Evolutionary conservation across 37 sponge, comb jelly and placozoan species (phyloP), one percentile per base, ranked within the genome.

Genomic region (Halisarca cf. caerulea): DNA sequence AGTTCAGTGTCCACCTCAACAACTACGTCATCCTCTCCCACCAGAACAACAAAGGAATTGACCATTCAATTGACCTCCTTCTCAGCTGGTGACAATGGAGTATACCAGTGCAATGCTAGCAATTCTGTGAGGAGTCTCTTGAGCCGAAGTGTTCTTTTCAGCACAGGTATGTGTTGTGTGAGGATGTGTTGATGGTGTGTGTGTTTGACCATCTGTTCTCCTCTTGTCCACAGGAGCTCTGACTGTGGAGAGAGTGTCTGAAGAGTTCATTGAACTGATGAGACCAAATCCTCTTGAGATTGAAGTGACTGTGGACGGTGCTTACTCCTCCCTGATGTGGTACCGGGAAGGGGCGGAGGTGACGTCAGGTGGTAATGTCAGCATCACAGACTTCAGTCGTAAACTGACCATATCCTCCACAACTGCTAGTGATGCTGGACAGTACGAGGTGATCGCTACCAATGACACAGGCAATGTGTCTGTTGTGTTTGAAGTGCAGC

Each of bases 111-210:
- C 36, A 14, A 38, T 5, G 77, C 77, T 36, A 24, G n/a, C 23
- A 39, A 37, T 40, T 17, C 43, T 8, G 23, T 17, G 15, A 74
- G 38, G 18, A 14, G 43, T 23, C 45, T 74, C 15, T 15, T 24
- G 2, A 74, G 77, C 41, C 36, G 77, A 74, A 37, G 77, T 40
- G 41, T 74, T 40, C 77, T 74, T 44, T n/a, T 74, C 2, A 44
- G 43, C 15, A 74, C 45, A 36, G 77, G 77, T 74, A 20, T 40
- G 44, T 41, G 23, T 15, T 47, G 51, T 47, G 51, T 47, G 51
- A 14, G 51, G 6, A 11, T 47, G 51, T 47, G 51, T 47, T 6
- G 6, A 11, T 47, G 6, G 51, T 47, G 51, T 47, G 51, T 47
- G 51, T 47, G 51, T 47, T 6, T 47, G 51, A 14, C 9, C 51